Evolutionary conservation across 2,113 vertebrate genomes (phyloP).

Genomic region (Oryzias javanicus): DNA sequence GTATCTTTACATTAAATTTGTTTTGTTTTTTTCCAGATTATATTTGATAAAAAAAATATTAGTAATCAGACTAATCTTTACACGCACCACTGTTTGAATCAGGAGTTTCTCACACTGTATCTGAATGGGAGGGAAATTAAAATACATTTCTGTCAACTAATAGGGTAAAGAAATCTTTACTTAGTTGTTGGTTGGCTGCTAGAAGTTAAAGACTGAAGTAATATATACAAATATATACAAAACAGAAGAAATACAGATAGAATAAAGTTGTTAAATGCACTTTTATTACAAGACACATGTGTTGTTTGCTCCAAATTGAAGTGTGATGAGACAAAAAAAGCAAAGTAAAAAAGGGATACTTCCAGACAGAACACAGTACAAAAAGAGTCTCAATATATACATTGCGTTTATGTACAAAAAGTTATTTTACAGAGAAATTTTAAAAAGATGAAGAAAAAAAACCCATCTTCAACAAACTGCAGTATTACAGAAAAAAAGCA

Average conservation of each 20-base stretch:
- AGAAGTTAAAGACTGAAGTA: no score
- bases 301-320: constrained; percentile 59
- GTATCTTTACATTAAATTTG: no score
- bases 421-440: constrained; percentile 67
- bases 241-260: neutral
- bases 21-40: no score
- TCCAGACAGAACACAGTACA: constrained; percentile 71
- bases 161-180: no score
- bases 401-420: constrained; percentile 75
- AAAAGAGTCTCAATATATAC: constrained; percentile 77
- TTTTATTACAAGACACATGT: constrained; percentile 77
- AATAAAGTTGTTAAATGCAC: constrained; percentile 66
- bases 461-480: constrained; percentile 72
- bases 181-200: no score
- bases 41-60: no score
- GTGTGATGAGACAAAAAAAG: constrained; percentile 52
- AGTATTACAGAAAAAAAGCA: constrained; percentile 62
- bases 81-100: no score
- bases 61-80: no score
- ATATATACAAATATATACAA: no score
- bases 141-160: no score
- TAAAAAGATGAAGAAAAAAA: constrained; percentile 70
- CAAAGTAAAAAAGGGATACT: constrained; percentile 62
- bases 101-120: no score
- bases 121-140: no score